phyloP scores from a whole-genome alignment of 2,888 invertebrate species.

The Yponomeuta plumbellus region DNA sequence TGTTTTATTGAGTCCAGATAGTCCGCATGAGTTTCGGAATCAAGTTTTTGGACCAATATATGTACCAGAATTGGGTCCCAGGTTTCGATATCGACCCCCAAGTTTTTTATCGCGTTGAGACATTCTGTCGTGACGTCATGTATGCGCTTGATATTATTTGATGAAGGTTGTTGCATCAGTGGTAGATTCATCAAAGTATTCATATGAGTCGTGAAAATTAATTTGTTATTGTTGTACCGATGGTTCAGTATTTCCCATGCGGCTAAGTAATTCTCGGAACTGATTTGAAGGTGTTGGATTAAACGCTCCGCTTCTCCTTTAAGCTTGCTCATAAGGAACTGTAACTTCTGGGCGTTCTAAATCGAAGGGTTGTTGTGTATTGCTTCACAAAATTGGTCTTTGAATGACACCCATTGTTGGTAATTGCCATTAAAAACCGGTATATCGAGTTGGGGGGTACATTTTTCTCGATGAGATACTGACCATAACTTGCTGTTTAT shows the following conservation, averaged over 20 bases:
- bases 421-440: conserved; percentile 23
- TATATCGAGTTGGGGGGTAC: conserved; percentile 21
- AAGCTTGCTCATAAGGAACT: not conserved
- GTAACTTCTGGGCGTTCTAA: not conserved
- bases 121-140: not conserved
- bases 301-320: not conserved
- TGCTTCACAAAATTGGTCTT: conserved; percentile 21
- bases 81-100: not conserved
- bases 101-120: not conserved
- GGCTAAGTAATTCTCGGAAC: not conserved
- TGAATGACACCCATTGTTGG: conserved; percentile 21
- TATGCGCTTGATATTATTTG: not conserved
- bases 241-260: not conserved
- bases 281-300: not conserved
- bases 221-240: not conserved
- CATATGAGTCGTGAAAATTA: not conserved
- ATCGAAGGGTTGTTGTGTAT: not conserved
- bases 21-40: not conserved
- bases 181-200: not conserved
- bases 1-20: not conserved
- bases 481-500: not conserved
- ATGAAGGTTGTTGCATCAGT: not conserved
- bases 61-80: not conserved
- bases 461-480: conserved; percentile 17
- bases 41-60: not conserved